Evolutionary conservation across 1,140 invertebrate species (phyloP), one percentile per base, ranked within the genome.

Genomic region (Centruroides vittatus): DNA sequence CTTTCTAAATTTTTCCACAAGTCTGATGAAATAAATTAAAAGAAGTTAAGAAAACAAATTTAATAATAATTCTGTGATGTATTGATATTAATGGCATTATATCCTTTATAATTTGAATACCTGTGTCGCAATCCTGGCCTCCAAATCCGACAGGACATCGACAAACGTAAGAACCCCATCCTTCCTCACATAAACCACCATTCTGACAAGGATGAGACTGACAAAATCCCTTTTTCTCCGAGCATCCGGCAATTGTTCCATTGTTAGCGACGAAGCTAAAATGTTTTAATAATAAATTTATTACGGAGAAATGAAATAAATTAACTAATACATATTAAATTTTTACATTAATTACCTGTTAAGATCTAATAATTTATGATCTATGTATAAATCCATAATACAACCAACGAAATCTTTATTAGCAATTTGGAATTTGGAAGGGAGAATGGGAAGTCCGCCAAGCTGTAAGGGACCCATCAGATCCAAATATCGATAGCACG

Each of bases 401-500:
- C 94, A 98, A 0, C 94, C 94, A 1, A 86, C 78, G 70, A 87
- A 98, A 69, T 94, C 84, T 50, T 85, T 84, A 69, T 86, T 89
- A 55, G 83, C 78, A 3, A 93, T 73, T 70, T 89, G 89, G 68
- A 91, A 93, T 35, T 71, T 70, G 35, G 73, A 75, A 0, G 86
- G 86, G 9, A 91, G 83, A 6, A 85, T 78, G 0, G 94, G 93
- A 4, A 98, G 73, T 0, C 94, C 94, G 3, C 96, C 96, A 23
- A 99, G 75, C 73, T 98, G 93, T 8, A 99, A 72, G 0, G 95
- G 94, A 3, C 94, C 93, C 0, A 92, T 96, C 4, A 99, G 74
- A 73, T 99, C 96, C 34, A 99, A 73, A 70, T 96, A 94, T 53
- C 94, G 81, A 71, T 96, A 89, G 70, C 96, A 99, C 6, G 86